A percentile compares a stretch with the other conserved stretches of the same genome.
phyloP scores from a whole-genome alignment of 2,888 invertebrate species.

The Amaurobius ferox region DNA sequence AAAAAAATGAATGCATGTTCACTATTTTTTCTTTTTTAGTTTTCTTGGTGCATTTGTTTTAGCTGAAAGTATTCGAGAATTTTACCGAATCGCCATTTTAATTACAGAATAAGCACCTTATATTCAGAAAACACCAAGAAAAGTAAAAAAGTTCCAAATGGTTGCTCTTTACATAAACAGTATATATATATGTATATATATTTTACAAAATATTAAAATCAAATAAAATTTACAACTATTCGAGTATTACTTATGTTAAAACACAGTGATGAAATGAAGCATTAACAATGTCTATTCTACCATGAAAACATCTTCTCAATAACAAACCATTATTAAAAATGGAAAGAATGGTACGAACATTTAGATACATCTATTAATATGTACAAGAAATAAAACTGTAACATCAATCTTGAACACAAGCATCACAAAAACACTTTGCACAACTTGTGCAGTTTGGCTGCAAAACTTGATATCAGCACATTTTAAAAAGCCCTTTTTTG shows the following conservation, averaged over 20 bases:
- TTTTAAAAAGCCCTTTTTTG: neutral
- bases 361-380: slow-evolving; percentile 52
- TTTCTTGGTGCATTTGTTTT: too few relatives aligned
- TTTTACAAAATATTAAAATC: too few relatives aligned
- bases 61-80: too few relatives aligned
- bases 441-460: neutral
- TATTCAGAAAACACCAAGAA: too few relatives aligned
- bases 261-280: neutral
- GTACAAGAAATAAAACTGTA: slow-evolving; percentile 43
- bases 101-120: too few relatives aligned
- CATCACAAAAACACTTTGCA: slow-evolving; percentile 15
- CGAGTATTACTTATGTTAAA: neutral
- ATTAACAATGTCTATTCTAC: neutral
- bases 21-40: too few relatives aligned
- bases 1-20: too few relatives aligned
- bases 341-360: slow-evolving; percentile 30
- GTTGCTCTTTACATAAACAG: too few relatives aligned
- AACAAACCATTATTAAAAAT: slow-evolving; percentile 6
- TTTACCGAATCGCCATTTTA: too few relatives aligned
- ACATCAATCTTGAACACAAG: slow-evolving; percentile 28
- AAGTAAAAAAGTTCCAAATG: too few relatives aligned
- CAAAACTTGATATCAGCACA: neutral
- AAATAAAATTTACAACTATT: neutral
- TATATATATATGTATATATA: too few relatives aligned
- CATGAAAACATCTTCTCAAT: neutral